Base-by-base conservation (phyloP, 2,888 invertebrate genomes). In the Agrilus mali region DNA sequence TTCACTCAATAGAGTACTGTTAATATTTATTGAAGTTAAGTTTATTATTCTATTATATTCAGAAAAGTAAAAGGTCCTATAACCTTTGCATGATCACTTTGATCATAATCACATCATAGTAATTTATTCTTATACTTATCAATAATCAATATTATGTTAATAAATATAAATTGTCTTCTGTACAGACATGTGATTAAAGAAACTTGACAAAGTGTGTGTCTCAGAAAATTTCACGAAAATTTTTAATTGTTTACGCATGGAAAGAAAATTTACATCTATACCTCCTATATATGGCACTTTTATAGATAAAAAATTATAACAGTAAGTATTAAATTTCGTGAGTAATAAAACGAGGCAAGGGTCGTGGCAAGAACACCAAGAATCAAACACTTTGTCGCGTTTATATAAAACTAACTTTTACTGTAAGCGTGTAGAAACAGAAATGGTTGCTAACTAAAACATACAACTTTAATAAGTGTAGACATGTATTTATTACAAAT, bases 41-140 rank as follows among this genome's bases (percentile, higher is more conserved):
- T 27, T 27, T 10, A 10, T 27, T 27, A 27, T 27, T 77, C 77
- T 77, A 77, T 75, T 78, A 77, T 78, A 78, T 77, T 78, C 77
- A 77, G 77, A 77, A 78, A 68, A 65, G 27, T 64, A 62, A 59
- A 63, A 57, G 63, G 60, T 61, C 56, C 55, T 54, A 60, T 61
- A 59, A 57, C 62, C 65, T 58, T 65, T 64, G 61, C 61, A 75
- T 75, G 78, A 77, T 78, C 77, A 60, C 74, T 27, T 71, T 71
- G 77, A 77, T 76, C 77, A 75, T 77, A 66, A 77, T 78, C 77
- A 78, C 78, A 77, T 77, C 76, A 77, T 77, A 27, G 27, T 77
- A 78, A 66, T 67, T 67, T 65, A 65, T 64, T 63, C 51, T 52
- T 53, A 53, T 53, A 51, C 47, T 56, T 64, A 66, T 65, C 63